phyloP scores from a whole-genome alignment of 2,113 vertebrate species.

The Anas platyrhynchos region DNA sequence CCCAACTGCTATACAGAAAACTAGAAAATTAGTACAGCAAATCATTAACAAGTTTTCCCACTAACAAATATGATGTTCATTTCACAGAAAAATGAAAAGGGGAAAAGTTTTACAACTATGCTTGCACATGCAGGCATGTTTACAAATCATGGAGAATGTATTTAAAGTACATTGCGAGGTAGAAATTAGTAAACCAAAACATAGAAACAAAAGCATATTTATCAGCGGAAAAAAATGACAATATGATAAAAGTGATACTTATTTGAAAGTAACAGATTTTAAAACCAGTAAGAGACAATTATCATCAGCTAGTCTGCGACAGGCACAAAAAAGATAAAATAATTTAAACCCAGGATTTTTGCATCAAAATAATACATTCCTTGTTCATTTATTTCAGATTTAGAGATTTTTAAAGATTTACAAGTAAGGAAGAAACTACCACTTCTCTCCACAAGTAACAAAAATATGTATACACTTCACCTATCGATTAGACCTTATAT shows the following conservation, averaged over 20 bases:
- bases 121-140: not conserved
- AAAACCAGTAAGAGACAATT: not conserved
- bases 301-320: not conserved
- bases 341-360: not conserved
- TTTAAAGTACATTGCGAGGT: not conserved
- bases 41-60: not conserved
- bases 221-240: not conserved
- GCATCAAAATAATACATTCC: not conserved
- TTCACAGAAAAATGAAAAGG: not conserved
- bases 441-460: not conserved
- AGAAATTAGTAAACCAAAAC: not conserved
- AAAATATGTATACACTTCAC: not conserved
- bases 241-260: not conserved
- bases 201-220: not conserved
- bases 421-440: not conserved
- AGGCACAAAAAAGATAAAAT: not conserved
- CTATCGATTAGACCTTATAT: not conserved
- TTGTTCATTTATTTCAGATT: not conserved
- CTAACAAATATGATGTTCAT: not conserved
- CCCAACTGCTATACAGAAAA: not conserved
- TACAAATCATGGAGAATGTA: not conserved
- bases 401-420: not conserved
- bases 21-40: not conserved
- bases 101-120: not conserved
- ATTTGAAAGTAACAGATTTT: not conserved